Conservation (phyloP, 2,888 invertebrate species). For the Agapetus fuscipes region DNA sequence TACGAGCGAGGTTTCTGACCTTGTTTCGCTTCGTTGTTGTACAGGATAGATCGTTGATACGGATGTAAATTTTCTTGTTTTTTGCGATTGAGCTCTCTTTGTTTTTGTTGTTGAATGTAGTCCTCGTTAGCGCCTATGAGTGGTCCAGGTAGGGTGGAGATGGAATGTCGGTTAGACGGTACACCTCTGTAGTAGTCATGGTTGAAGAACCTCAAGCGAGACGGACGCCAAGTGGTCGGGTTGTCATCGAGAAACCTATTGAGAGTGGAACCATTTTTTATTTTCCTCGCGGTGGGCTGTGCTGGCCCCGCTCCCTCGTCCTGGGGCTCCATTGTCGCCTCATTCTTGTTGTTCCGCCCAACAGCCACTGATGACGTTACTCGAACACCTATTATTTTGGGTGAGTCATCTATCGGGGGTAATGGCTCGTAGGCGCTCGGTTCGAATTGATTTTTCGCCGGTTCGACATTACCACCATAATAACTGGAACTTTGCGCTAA, state of each 20-base stretch:
- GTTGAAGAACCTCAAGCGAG: slow-evolving; percentile 11
- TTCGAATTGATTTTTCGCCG: slow-evolving; percentile 12
- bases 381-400: slow-evolving; percentile 31
- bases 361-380: slow-evolving; percentile 52
- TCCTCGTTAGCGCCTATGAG: slow-evolving; percentile 42
- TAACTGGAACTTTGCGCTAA: slow-evolving; percentile 16
- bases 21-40: slow-evolving; percentile 35
- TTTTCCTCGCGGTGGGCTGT: slow-evolving; percentile 34
- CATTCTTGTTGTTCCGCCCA: slow-evolving; percentile 34
- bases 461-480: slow-evolving; percentile 16
- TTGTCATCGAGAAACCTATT: slow-evolving; percentile 48
- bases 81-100: slow-evolving; percentile 28
- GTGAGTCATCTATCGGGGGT: slow-evolving; percentile 15
- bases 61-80: slow-evolving; percentile 32
- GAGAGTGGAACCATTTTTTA: slow-evolving; percentile 49
- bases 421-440: slow-evolving; percentile 9
- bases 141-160: slow-evolving; percentile 34
- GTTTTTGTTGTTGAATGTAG: slow-evolving; percentile 38
- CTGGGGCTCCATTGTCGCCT: slow-evolving; percentile 17
- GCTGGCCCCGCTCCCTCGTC: slow-evolving; percentile 17
- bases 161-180: slow-evolving; percentile 29
- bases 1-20: slow-evolving; percentile 37
- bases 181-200: slow-evolving; percentile 26
- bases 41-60: slow-evolving; percentile 43
- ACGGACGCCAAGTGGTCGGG: slow-evolving; percentile 25